Base-by-base conservation (phyloP, 2,797 vertebrate species). In the Todus mexicanus region DNA sequence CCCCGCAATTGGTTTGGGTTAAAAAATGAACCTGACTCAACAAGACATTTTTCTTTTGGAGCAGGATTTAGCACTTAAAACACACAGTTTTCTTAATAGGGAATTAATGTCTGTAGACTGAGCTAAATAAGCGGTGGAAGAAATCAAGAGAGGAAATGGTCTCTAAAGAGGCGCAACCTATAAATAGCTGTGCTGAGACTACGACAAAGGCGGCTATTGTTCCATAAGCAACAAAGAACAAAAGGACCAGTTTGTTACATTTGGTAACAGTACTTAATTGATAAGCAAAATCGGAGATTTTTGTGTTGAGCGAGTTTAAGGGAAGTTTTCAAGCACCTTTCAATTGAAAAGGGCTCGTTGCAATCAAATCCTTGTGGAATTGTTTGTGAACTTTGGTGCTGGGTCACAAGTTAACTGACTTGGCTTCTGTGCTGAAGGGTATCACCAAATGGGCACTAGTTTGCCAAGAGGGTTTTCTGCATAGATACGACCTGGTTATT, bases 201-300 rank as follows among this genome's bases (percentile, higher is more conserved):
- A 72, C 59, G 14, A 97, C 95, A 98, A 97, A 95, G 94, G 93
- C 94, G 95, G 72, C 59, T 92, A 57, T 97, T 98, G 97, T 98
- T 87, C 91, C 70, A 33, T 92, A 76, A 72, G 60, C 95, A 96
- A 97, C 96, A 96, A 97, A 97, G 96, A 94, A 97, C 95, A 97
- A 95, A 97, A 97, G 96, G 79, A 92, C 71, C 84, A 77, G 95
- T 96, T 97, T 87, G 87, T 90, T 96, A 75, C 95, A 78, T 92
- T 88, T 95, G 92, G 77, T 93, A 95, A 96, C 96, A 96, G 92
- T 96, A 81, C 73, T 84, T 94, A 88, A 88, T 96, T 97, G 97
- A 96, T 96, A 90, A 89, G 94, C 85, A 90, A 93, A 95, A 89
- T 85, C 59, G 51, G 70, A 81, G 80, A 89, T 91, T 90, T 89